Base-by-base conservation (phyloP, 1,140 invertebrate genomes). In the Drosophila leontia region DNA sequence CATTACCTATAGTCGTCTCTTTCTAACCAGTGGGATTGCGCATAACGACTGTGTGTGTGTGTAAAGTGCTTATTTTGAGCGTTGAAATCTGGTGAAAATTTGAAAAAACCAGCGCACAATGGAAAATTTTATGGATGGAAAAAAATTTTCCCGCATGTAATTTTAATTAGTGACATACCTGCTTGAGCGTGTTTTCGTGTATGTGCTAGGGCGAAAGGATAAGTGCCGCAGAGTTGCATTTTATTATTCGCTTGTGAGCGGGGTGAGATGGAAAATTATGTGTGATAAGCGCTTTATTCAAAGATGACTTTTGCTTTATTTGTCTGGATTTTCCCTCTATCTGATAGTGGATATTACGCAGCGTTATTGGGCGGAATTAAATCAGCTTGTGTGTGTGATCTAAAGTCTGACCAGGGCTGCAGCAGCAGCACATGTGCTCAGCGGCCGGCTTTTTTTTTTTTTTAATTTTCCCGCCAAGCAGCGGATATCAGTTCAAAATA, bases 201-300 rank as follows among this genome's bases (percentile, higher is more conserved):
- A 59, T 69, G 55, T 72, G 51, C 55, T 53, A 35, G 64, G 41
- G 51, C 45, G 65, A 42, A 47, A 61, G 71, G 44, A 32, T 56
- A 53, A 58, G 69, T 55, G 37, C 7, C 47, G 64, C 64, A 82
- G 82, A 62, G 78, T 86, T 82, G 74, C 57, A 75, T 69, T 45
- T 64, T 11, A 26, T 19, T 39, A n/a, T 41, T 50, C 15, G 32
- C 9, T n/a, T 57, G 37, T 19, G 9, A 11, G 71, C 55, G 62
- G 48, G 47, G 69, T 48, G 12, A 12, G 47, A 34, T 29, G 44
- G 12, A 26, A 37, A 57, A 68, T 47, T 63, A 12, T 41, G 44
- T 53, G 23, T 68, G 77, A 75, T 77, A 72, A 74, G 70, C 57
- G 9, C 19, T 72, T 29, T 42, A 26, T 59, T 29, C n/a, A 5